phyloP scores from a whole-genome alignment of 2,888 invertebrate species.

The Dasysyrphus tricinctus region DNA sequence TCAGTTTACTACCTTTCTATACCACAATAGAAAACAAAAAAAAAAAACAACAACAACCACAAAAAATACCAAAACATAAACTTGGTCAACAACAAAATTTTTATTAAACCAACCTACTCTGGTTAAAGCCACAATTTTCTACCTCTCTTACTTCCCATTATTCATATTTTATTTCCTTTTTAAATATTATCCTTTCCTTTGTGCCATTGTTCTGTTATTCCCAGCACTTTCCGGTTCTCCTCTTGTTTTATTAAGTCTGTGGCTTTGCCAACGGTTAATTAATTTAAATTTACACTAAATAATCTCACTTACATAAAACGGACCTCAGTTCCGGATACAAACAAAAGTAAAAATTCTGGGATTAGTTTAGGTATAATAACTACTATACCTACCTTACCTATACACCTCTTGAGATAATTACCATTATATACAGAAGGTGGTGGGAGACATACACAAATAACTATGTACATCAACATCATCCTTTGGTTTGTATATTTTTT shows the following conservation, averaged over 20 bases:
- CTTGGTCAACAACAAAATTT: neutral
- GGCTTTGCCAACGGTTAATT: slow-evolving; percentile 63
- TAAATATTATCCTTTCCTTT: slow-evolving; percentile 51
- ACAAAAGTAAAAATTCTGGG: slow-evolving; percentile 65
- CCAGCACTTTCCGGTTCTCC: slow-evolving; percentile 30
- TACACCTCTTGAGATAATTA: slow-evolving; percentile 73
- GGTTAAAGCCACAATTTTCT: slow-evolving; percentile 6
- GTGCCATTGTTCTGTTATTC: slow-evolving; percentile 50
- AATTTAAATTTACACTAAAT: slow-evolving; percentile 73
- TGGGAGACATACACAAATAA: slow-evolving; percentile 15
- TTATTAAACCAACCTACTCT: neutral
- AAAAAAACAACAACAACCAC: neutral
- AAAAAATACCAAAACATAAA: neutral
- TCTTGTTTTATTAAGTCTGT: slow-evolving; percentile 15
- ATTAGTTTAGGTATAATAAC: slow-evolving; percentile 70
- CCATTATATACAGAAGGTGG: slow-evolving; percentile 26
- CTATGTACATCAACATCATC: slow-evolving; percentile 15
- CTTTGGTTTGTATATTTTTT: slow-evolving; percentile 10
- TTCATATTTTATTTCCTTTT: slow-evolving; percentile 61
- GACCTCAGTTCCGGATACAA: slow-evolving; percentile 48
- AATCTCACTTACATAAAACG: slow-evolving; percentile 63
- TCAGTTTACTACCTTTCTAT: neutral
- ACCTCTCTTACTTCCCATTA: slow-evolving; percentile 37
- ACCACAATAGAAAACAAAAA: too few relatives aligned
- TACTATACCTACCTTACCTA: too few relatives aligned